A percentile compares a stretch with the other conserved stretches of the same genome.
phyloP scores from a whole-genome alignment of 2,888 invertebrate genomes.

The Eucriotettix oculatus region DNA sequence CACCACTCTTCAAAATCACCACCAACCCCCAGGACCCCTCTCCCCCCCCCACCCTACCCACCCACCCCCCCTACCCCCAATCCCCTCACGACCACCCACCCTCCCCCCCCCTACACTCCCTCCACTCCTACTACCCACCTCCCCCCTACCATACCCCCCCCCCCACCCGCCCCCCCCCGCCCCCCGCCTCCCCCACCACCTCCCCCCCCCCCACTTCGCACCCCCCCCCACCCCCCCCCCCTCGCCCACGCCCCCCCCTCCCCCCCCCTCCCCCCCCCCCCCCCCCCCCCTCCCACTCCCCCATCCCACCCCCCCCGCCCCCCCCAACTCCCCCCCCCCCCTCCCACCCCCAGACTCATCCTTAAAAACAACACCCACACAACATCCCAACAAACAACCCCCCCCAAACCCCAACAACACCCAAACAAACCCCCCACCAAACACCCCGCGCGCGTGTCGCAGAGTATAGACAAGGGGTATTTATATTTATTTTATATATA shows the following conservation, averaged over 20 bases:
- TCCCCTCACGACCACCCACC: too few species aligned
- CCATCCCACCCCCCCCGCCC: background rate
- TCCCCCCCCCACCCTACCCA: too few species aligned
- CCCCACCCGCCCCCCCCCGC: background rate
- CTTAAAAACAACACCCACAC: too few species aligned
- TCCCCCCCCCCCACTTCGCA: slow-evolving; percentile 14
- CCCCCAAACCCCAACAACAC: too few species aligned
- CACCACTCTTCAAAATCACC: too few species aligned
- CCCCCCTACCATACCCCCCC: background rate
- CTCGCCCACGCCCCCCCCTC: background rate
- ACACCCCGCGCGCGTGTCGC: too few species aligned
- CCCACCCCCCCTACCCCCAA: too few species aligned
- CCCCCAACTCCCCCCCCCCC: background rate
- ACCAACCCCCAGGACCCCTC: too few species aligned
- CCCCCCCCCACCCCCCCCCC: background rate
- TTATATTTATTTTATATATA: too few species aligned
- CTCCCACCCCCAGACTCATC: background rate
- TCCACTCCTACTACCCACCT: background rate
- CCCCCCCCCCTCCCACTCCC: background rate
- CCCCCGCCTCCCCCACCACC: background rate
- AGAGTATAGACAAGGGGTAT: too few species aligned
- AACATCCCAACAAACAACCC: too few species aligned
- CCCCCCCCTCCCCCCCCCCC: background rate
- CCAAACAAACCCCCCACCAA: background rate
- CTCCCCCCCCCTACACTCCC: background rate